Base-by-base conservation (phyloP, 2,797 vertebrate genomes). In the Alfaro cultratus region DNA sequence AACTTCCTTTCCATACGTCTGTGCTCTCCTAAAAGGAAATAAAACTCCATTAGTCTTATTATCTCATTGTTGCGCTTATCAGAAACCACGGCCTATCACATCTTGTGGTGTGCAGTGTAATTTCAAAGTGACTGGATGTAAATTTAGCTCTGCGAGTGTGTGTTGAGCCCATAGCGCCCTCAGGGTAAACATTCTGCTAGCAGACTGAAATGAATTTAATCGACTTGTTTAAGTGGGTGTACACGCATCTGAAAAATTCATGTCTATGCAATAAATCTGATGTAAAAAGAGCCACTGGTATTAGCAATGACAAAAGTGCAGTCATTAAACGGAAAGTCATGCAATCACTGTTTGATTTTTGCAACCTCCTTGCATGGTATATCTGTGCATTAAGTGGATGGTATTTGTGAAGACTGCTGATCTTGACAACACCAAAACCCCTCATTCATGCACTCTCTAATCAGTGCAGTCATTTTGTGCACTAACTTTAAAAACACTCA, bases 121-220 rank as follows among this genome's bases (percentile, higher is more conserved):
- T 71, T 71, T 71, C 41, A 71, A 43, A 71, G 68, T 71, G 68
- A 43, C 41, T 71, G 26, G 68, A 45, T 45, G 68, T 45, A 43
- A 71, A 45, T 45, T 43, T 71, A 71, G 68, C 41, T 45, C 23
- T 29, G 41, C 26, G 23, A 70, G 26, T 70, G 26, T 4, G 41
- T 43, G 41, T 45, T 41, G 41, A 71, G 41, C 39, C 41, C 68
- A 15, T 45, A 71, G 12, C 13, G 26, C 41, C 68, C 68, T 71
- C 26, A 29, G 68, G 68, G 41, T 71, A 45, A 45, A 70, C 41
- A 70, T 70, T 70, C 67, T 70, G 67, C 67, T 70, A 23, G 67
- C 67, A 71, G n/a, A 29, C 41, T n/a, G 68, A 45, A 71, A 71
- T 71, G 26, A 71, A 71, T 71, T 71, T 71, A 71, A 71, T 71